Evolutionary conservation across 1,140 invertebrate genomes (phyloP), one percentile per base, ranked within the genome.

Genomic region (Trichonephila clavata): DNA sequence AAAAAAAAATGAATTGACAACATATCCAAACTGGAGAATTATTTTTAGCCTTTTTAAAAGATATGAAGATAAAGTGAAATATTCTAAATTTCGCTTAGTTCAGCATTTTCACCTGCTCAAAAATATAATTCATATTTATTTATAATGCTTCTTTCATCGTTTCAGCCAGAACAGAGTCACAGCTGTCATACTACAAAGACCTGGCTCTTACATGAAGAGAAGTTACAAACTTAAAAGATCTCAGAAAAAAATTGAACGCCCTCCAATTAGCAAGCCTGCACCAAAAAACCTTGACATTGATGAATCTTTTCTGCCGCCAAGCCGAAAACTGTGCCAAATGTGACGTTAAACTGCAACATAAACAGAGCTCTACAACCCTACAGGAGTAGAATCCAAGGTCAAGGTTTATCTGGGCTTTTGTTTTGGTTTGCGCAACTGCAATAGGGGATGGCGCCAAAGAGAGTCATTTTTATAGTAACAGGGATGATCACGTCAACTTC

Each of bases 391-490:
- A 77, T 91, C 83, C 90, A 91, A 91, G 90, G 90, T 91, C 90
- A 91, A 83, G 90, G 90, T 83, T 91, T 88, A 88, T 91, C 77
- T 32, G 77, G 80, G 32, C 86, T 89, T 86, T 88, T 84, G 71
- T 81, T 91, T 91, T 43, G 77, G 59, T 84, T 91, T 91, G 60
- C 90, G 24, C 80, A 83, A 63, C 59, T 60, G 68, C 18, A 24
- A 91, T 60, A 43, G 18, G 90, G 18, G 90, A 68, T 57, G 90
- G 57, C 90, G 39, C 27, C 71, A 63, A 63, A 20, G 61, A 18
- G 27, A 77, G 71, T 77, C 71, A 39, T 77, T 77, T 77, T 77
- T 77, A 77, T 77, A 32, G 71, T 77, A 77, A 39, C 27, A 39
- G 71, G 71, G 16, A 32, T 77, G 71, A 27, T 32, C 71, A 39